Base-by-base conservation (phyloP, 2,888 invertebrate genomes). In the Pilophorus perplexus region DNA sequence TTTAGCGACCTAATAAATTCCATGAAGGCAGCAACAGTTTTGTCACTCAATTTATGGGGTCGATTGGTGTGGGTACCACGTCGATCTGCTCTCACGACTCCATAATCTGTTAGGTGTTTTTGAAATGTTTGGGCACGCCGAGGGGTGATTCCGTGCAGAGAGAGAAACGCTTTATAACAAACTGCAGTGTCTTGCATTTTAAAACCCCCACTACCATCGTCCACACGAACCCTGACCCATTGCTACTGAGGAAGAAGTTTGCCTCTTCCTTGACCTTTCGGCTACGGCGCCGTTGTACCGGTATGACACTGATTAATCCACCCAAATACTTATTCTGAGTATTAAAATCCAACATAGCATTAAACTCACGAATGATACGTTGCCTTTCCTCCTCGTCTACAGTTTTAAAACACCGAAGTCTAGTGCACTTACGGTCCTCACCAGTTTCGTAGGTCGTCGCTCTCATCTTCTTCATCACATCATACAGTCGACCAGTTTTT, bases 51-150 rank as follows among this genome's bases (percentile, higher is more conserved):
- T n/a, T n/a, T n/a, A n/a, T n/a, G n/a, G n/a, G n/a, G n/a, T n/a
- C n/a, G n/a, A n/a, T n/a, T n/a, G n/a, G n/a, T n/a, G n/a, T n/a
- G n/a, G n/a, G n/a, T n/a, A n/a, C n/a, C n/a, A n/a, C n/a, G n/a
- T n/a, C n/a, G n/a, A n/a, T n/a, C n/a, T 33, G 33, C 12, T 33
- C 12, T 33, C 6, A 33, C 33, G 33, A 33, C 33, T 6, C 33
- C 33, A 38, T 20, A 59, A 23, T 60, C 25, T 62, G 37, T 25
- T 5, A 67, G 33, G 6, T 33, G 33, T 8, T 33, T 33, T 12
- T 33, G 33, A 33, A 33, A 8, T 6, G 33, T 33, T 33, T 33
- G 33, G 12, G 12, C 33, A 8, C 33, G 33, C 6, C 33, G 33
- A 33, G 6, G 6, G 12, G 33, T 33, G 12, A 33, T 33, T 33